Evolutionary conservation across 2,113 vertebrate genomes (phyloP).

Genomic region (Aptenodytes forsteri): DNA sequence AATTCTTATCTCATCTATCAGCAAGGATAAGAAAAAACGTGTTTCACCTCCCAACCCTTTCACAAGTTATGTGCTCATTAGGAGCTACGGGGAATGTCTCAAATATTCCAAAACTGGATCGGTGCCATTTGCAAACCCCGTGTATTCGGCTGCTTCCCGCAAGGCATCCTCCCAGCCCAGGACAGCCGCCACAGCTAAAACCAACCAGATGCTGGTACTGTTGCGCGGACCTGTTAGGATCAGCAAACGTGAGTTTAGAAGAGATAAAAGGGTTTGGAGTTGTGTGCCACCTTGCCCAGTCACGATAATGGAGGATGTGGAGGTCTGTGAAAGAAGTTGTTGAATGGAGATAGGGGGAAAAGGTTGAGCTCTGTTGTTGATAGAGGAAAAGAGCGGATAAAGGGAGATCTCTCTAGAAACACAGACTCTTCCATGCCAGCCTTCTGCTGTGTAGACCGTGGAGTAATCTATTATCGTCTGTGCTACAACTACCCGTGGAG

Average conservation of each 20-base stretch:
- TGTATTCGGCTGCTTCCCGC: neutral
- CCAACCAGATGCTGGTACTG: neutral
- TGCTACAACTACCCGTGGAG: neutral
- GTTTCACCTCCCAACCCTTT: neutral
- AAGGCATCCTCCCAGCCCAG: neutral
- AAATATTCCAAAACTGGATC: neutral
- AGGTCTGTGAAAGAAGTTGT: neutral
- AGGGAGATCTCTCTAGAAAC: neutral
- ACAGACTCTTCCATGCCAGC: neutral
- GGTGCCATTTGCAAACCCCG: neutral
- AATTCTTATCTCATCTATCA: slow-evolving; percentile 13
- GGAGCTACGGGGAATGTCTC: neutral
- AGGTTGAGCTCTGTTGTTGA: neutral
- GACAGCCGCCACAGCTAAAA: neutral
- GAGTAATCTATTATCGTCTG: neutral
- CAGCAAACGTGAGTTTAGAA: neutral
- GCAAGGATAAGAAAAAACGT: neutral
- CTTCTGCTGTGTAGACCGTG: neutral
- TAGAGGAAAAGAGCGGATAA: neutral
- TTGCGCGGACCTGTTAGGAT: neutral
- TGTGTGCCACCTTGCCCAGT: neutral
- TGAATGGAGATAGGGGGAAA: neutral
- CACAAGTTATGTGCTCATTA: neutral
- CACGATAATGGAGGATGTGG: accelerated
- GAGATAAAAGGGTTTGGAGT: neutral